A percentile compares a stretch with the other conserved stretches of the same genome.
Evolutionary conservation across 2,888 invertebrate genomes (phyloP).

Genomic region (Micropterix aruncella): DNA sequence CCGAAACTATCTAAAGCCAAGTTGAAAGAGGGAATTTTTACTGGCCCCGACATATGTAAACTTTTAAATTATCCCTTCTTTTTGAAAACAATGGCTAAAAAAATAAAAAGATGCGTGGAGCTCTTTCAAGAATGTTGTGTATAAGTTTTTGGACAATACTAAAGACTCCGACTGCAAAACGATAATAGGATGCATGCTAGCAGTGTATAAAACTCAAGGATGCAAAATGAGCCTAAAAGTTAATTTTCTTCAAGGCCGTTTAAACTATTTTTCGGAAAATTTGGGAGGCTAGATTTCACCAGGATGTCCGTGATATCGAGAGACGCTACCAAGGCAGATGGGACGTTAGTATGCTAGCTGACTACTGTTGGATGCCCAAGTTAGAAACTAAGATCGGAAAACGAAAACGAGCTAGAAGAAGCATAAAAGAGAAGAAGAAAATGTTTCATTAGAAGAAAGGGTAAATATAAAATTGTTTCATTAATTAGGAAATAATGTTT

Average conservation of each 20-base stretch:
- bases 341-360: too few relatives aligned
- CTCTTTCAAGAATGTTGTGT: conserved; percentile 8
- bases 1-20: too few relatives aligned
- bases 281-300: not conserved
- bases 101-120: conserved; percentile 8
- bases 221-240: conserved; percentile 10
- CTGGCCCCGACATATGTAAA: conserved; percentile 8
- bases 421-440: too few relatives aligned
- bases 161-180: conserved; percentile 9
- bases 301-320: too few relatives aligned
- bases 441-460: not conserved
- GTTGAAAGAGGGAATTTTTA: too few relatives aligned
- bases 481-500: not conserved
- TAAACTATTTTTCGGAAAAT: conserved; percentile 8
- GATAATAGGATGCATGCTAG: conserved; percentile 7
- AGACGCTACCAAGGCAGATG: too few relatives aligned
- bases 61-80: conserved; percentile 7
- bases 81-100: conserved; percentile 5
- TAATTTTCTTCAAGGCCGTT: conserved; percentile 7
- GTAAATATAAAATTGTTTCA: not conserved
- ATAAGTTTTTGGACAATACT: conserved; percentile 9
- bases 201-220: conserved; percentile 9
- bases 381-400: not conserved
- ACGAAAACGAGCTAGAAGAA: too few relatives aligned
- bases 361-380: too few relatives aligned